These are phyloP conservation scores for Antennarius maculatus DNA, from an alignment of 2,797 vertebrate species.

Conservation along the genomic window DNA sequence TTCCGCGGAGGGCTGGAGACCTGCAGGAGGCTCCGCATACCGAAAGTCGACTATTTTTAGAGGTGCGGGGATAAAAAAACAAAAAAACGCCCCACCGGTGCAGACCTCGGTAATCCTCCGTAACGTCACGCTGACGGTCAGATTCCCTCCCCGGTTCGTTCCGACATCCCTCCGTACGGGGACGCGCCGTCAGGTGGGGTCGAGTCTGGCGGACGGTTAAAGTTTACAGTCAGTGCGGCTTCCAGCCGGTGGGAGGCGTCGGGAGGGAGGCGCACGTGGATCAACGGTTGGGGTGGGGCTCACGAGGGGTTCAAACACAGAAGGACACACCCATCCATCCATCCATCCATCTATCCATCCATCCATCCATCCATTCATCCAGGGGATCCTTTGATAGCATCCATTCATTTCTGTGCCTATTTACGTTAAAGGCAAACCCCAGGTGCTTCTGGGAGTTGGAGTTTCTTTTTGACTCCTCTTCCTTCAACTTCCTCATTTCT, in stretches of 20 bases:
- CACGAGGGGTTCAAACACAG: conserved; percentile 3
- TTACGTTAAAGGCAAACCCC: too few relatives aligned
- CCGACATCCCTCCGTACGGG: background rate
- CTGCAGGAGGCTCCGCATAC: conserved; percentile 9
- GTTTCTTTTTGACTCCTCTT: too few relatives aligned
- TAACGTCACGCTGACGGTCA: conserved; percentile 19
- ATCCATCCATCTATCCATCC: too few relatives aligned
- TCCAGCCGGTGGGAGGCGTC: conserved; percentile 32
- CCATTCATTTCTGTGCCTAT: too few relatives aligned
- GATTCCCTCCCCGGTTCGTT: background rate
- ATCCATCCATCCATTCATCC: too few relatives aligned
- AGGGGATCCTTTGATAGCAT: too few relatives aligned
- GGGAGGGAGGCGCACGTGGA: conserved; percentile 16
- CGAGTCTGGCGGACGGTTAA: background rate
- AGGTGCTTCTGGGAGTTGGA: too few relatives aligned
- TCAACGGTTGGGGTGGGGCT: conserved; percentile 2
- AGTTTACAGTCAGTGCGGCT: conserved; percentile 48
- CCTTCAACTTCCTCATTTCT: too few relatives aligned
- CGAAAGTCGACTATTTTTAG: conserved; percentile 31
- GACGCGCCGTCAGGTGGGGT: background rate
- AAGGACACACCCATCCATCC: conserved; percentile 54
- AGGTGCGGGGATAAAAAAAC: background rate
- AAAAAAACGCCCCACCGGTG: background rate
- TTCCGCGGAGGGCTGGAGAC: conserved; percentile 1
- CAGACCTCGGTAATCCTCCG: conserved; percentile 25